A percentile compares a stretch with the other conserved stretches of the same genome.
Evolutionary conservation across 1,140 invertebrate genomes (phyloP).

Genomic region (Yoshiicerus persimilis): DNA sequence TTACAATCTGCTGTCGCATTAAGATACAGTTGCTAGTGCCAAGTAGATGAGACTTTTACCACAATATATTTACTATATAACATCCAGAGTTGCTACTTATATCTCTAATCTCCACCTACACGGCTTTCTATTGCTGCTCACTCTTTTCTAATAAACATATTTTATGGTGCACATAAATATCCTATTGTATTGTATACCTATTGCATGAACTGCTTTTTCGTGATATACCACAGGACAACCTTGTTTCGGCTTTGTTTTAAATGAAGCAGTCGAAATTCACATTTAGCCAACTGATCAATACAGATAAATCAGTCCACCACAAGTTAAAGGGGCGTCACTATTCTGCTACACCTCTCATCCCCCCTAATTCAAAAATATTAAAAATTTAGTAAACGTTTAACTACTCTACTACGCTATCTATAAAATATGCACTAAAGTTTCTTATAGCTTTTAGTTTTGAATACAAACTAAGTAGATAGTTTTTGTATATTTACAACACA

Average conservation of each 20-base stretch:
- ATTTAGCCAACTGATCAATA: no score
- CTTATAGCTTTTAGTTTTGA: no score
- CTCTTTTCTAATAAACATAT: not conserved
- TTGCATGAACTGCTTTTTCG: not conserved
- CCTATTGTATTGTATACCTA: not conserved
- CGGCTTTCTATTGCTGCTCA: no score
- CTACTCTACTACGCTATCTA: no score
- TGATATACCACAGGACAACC: not conserved
- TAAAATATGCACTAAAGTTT: no score
- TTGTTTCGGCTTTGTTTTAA: no score
- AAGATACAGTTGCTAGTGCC: not conserved
- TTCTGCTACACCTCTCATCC: no score
- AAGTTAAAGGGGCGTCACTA: no score
- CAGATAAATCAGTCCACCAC: no score
- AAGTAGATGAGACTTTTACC: not conserved
- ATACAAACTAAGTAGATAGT: no score
- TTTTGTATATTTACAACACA: no score
- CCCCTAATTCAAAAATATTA: not conserved
- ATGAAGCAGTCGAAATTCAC: no score
- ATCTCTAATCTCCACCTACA: not conserved
- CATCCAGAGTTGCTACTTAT: not conserved
- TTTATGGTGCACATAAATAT: not conserved
- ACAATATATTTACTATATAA: not conserved
- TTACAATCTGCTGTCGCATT: conserved; percentile 13
- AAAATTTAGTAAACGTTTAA: not conserved